Evolutionary conservation across 2,113 vertebrate genomes (phyloP), one percentile per base, ranked within the genome.

Genomic region (Vanacampus margaritifer): DNA sequence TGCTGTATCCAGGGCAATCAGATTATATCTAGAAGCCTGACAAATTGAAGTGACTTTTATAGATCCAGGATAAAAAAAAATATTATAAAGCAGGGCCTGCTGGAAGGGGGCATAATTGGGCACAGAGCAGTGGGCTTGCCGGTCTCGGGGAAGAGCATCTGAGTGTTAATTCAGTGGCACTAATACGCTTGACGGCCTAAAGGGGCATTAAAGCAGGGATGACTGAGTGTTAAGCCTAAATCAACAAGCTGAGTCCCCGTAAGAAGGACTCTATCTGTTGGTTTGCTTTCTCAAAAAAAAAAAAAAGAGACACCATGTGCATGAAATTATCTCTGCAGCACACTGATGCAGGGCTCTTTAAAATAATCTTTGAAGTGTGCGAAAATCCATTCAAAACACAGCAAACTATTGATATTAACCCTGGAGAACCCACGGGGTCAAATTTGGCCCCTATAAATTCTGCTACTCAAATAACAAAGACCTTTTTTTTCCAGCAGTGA

Each of bases 161-260:
- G 73, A 59, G 79, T 81, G 75, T 75, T 89, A 85, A 86, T 88
- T 81, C 81, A 69, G 78, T 78, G 78, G 76, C 82, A 79, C 84
- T 84, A 86, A 88, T 86, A 72, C 73, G 59, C 79, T 79, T 26
- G 71, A 75, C 8, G 46, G 79, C 79, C 84, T 79, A 77, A 71
- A 86, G 76, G 75, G 71, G 83, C 68, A 84, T 89, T 87, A 86
- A 79, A 63, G 80, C 73, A 71, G 73, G 79, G 80, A 84, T 80
- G 85, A 80, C 72, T 75, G 80, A 75, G 66, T 57, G 69, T 80
- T 81, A 85, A 84, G 77, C 79, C 74, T 70, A 73, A 82, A 83
- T 80, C 79, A 85, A 85, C 80, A 78, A 69, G 85, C 79, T 86
- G 80, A 86, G 79, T 79, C 74, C 41, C 53, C 74, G 68, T 82